Evolutionary conservation across 35 echinoderm and acorn worm species (phyloP).

Genomic region (Anneissia japonica): DNA sequence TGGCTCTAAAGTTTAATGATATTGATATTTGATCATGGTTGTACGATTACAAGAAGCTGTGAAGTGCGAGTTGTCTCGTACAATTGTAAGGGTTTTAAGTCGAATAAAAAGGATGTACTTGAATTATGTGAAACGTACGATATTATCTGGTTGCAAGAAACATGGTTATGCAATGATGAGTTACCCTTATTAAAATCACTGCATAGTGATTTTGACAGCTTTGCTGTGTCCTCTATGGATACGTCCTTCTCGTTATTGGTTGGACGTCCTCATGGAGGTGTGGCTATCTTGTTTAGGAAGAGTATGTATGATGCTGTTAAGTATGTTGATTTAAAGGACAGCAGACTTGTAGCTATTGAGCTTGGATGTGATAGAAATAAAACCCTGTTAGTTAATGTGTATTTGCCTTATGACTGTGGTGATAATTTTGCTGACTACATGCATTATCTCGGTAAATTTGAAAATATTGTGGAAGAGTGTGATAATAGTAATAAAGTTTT

Average conservation of each 20-base stretch:
- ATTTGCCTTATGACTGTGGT: background rate
- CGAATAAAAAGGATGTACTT: background rate
- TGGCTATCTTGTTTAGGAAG: background rate
- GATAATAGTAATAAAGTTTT: background rate
- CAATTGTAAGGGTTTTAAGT: background rate
- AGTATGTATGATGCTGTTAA: background rate
- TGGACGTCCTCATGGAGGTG: background rate
- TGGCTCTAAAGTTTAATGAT: no score
- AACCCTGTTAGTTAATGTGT: background rate
- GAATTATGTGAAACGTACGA: background rate
- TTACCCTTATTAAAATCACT: background rate
- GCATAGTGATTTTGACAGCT: background rate
- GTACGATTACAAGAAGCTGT: no score
- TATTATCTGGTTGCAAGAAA: background rate
- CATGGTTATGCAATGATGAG: background rate
- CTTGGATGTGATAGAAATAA: background rate
- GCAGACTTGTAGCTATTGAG: background rate
- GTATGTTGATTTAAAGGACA: background rate
- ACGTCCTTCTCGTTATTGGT: background rate
- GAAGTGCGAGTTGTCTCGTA: background rate
- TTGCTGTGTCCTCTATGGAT: background rate
- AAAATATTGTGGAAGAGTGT: background rate
- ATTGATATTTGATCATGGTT: no score
- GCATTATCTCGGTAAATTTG: background rate
- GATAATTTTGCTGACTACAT: background rate